phyloP scores from a whole-genome alignment of 2,888 invertebrate species.

The Hydropsyche betteni region DNA sequence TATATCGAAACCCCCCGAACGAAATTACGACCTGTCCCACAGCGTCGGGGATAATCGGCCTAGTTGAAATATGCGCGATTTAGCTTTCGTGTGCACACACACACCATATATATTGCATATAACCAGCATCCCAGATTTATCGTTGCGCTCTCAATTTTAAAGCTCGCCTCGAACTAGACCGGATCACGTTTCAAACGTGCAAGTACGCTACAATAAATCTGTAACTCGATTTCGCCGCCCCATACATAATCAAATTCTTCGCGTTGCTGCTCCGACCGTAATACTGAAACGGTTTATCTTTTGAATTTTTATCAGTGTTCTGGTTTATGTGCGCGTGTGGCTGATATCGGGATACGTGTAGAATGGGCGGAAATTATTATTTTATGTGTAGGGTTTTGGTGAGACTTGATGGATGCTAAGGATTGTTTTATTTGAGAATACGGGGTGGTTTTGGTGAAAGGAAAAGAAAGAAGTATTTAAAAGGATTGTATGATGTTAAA shows the following conservation, averaged over 20 bases:
- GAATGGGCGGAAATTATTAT: neutral
- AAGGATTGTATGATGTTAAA: too few species aligned
- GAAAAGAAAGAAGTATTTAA: too few species aligned
- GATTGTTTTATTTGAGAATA: too few species aligned
- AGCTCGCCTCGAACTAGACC: conserved; percentile 16
- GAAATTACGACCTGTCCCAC: conserved; percentile 46
- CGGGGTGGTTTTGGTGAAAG: too few species aligned
- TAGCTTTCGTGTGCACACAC: too few species aligned
- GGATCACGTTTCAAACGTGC: conserved; percentile 20
- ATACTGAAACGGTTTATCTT: conserved; percentile 11
- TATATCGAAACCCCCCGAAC: conserved; percentile 48
- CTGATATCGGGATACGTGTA: neutral
- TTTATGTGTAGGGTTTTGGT: too few species aligned
- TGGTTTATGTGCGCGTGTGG: neutral
- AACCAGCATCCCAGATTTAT: conserved; percentile 2
- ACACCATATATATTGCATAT: too few species aligned
- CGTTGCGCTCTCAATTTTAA: conserved; percentile 6
- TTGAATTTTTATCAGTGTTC: conserved; percentile 19
- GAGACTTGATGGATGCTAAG: too few species aligned
- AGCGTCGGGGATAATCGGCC: conserved; percentile 33
- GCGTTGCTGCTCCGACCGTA: conserved; percentile 1
- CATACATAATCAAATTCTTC: conserved; percentile 13
- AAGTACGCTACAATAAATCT: conserved; percentile 29
- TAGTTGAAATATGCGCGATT: too few species aligned
- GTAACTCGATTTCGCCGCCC: conserved; percentile 18